A percentile compares a stretch with the other conserved stretches of the same genome.
These are phyloP conservation scores for Drosophila jambulina DNA, from an alignment of 1,140 invertebrate species.

Conservation along the genomic window DNA sequence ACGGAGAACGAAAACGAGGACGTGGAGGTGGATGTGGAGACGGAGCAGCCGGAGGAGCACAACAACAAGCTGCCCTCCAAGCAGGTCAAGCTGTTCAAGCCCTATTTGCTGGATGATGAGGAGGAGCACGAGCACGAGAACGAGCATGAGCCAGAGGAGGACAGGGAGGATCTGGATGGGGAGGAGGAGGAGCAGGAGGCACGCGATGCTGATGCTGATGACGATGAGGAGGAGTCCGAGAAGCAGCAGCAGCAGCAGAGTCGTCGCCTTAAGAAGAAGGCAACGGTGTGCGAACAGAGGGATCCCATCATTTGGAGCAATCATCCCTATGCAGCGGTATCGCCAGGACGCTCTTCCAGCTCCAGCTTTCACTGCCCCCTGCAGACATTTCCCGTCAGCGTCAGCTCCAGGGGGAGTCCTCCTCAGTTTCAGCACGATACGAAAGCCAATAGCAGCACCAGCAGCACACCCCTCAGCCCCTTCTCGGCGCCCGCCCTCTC, in stretches of 20 bases:
- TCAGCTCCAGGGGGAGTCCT: constrained; percentile 60
- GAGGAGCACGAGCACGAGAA: constrained; percentile 67
- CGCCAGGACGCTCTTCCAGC: constrained; percentile 20
- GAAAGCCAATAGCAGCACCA: constrained; percentile 8
- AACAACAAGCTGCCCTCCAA: constrained; percentile 68
- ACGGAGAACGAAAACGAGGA: constrained; percentile 54
- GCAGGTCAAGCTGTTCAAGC: constrained; percentile 89
- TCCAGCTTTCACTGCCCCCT: constrained; percentile 35
- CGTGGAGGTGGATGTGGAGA: constrained; percentile 44
- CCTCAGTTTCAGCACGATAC: constrained; percentile 54
- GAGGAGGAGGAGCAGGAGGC: constrained; percentile 80
- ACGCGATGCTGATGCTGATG: constrained; percentile 67
- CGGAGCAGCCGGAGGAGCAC: constrained; percentile 38
- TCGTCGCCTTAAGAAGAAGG: constrained; percentile 54
- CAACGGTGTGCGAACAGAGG: constrained; percentile 43
- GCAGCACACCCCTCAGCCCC: constrained; percentile 56
- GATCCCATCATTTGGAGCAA: constrained; percentile 72
- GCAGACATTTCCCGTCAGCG: constrained; percentile 64
- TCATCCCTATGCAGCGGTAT: constrained; percentile 52
- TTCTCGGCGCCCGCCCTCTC: constrained; percentile 67
- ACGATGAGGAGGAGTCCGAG: constrained; percentile 80
- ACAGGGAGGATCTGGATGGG: constrained; percentile 61
- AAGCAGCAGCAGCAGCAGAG: constrained; percentile 28
- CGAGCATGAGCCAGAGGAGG: constrained; percentile 57
- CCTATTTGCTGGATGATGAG: constrained; percentile 87